These are phyloP conservation scores for Lacerta bilineata DNA, from an alignment of 2,797 vertebrate species.

Conservation along the genomic window DNA sequence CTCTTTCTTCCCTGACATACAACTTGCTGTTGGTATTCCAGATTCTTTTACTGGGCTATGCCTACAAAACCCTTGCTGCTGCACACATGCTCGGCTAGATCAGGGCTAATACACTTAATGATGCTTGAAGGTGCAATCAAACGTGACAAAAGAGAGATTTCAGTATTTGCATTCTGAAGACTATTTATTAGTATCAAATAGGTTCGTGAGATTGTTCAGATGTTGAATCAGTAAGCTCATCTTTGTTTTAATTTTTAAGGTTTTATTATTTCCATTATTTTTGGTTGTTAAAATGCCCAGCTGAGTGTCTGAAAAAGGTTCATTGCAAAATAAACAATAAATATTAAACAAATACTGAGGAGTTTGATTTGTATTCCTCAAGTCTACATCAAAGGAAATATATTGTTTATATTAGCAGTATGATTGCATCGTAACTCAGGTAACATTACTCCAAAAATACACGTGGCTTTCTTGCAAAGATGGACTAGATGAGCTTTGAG, in stretches of 20 bases:
- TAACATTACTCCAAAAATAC: background rate
- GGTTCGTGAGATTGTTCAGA: background rate
- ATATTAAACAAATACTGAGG: background rate
- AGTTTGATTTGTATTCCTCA: background rate
- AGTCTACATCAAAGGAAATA: background rate
- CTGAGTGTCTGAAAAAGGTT: background rate
- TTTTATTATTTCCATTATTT: constrained; percentile 13
- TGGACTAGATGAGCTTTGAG: background rate
- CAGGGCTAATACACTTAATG: background rate
- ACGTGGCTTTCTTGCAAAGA: background rate
- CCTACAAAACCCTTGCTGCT: background rate
- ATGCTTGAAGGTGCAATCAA: background rate
- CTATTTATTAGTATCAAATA: background rate
- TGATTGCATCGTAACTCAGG: background rate
- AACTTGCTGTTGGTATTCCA: background rate
- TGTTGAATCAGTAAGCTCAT: background rate
- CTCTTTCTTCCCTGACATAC: background rate
- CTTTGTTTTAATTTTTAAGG: background rate
- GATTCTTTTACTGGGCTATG: background rate
- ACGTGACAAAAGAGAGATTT: background rate
- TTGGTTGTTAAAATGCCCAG: background rate
- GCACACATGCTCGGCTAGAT: background rate
- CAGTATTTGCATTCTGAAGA: background rate
- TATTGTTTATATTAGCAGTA: background rate
- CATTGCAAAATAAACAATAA: background rate